These are phyloP conservation scores for Colaptes auratus DNA, from an alignment of 2,113 vertebrate genomes.

Conservation along the genomic window DNA sequence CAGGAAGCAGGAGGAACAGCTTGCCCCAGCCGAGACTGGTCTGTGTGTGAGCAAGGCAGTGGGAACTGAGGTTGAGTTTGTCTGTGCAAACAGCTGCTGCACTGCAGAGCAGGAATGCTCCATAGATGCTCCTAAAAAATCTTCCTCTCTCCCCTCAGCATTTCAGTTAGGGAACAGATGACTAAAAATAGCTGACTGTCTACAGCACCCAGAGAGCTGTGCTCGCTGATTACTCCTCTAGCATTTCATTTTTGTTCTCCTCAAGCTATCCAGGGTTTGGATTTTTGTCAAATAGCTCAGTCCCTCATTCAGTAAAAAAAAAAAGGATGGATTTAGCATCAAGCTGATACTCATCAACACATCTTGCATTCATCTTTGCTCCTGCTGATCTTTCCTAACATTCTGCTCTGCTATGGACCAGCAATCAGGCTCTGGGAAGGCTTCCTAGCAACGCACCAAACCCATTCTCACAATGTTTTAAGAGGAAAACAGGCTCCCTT, in stretches of 20 bases:
- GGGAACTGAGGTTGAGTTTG: not conserved
- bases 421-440: not conserved
- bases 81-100: not conserved
- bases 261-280: not conserved
- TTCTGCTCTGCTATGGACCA: not conserved
- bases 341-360: not conserved
- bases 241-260: not conserved
- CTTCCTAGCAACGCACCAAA: constrained; percentile 8
- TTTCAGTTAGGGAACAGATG: not conserved
- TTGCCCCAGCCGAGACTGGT: not conserved
- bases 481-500: not conserved
- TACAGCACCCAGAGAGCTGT: not conserved
- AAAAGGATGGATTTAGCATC: not conserved
- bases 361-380: not conserved
- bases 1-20: not conserved
- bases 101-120: not conserved
- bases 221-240: not conserved
- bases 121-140: constrained; percentile 1
- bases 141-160: not conserved
- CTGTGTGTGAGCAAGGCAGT: not conserved
- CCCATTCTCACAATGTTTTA: not conserved
- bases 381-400: not conserved
- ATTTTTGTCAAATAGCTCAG: not conserved
- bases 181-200: constrained; percentile 15
- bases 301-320: not conserved